These are phyloP conservation scores for Anseranas semipalmata DNA, from an alignment of 2,113 vertebrate genomes.

Conservation along the genomic window DNA sequence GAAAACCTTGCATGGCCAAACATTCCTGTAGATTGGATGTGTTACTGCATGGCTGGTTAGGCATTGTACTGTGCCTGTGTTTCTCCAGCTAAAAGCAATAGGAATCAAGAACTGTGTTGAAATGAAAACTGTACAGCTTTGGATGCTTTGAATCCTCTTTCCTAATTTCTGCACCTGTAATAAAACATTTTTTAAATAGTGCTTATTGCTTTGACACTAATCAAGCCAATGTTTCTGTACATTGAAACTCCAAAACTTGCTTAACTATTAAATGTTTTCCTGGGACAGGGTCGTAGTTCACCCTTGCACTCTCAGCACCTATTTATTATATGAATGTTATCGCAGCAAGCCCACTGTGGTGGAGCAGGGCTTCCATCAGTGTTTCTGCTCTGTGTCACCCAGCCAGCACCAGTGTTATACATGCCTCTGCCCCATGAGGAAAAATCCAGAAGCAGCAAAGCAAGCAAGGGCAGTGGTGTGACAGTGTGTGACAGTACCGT, in stretches of 20 bases:
- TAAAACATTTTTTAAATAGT: not conserved
- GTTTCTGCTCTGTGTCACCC: not conserved
- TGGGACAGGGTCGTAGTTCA: not conserved
- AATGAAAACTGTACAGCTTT: not conserved
- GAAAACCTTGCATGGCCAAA: not conserved
- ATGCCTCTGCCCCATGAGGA: not conserved
- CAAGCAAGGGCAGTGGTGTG: not conserved
- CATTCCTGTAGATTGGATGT: not conserved
- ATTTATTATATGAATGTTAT: not conserved
- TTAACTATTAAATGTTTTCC: not conserved
- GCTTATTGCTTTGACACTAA: not conserved
- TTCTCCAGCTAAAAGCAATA: not conserved
- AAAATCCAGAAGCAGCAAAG: not conserved
- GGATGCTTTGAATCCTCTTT: not conserved
- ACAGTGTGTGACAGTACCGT: not conserved
- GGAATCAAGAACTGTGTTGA: not conserved
- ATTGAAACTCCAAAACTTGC: not conserved
- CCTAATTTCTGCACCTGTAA: not conserved
- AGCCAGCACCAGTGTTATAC: rapidly evolving
- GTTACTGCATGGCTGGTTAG: constrained; percentile 22
- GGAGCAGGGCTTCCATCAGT: not conserved
- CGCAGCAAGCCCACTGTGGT: not conserved
- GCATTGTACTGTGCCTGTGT: not conserved
- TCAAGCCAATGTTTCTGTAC: not conserved
- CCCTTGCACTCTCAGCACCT: not conserved